Evolutionary conservation across 2,888 invertebrate genomes (phyloP).

Genomic region (Eilema depressum): DNA sequence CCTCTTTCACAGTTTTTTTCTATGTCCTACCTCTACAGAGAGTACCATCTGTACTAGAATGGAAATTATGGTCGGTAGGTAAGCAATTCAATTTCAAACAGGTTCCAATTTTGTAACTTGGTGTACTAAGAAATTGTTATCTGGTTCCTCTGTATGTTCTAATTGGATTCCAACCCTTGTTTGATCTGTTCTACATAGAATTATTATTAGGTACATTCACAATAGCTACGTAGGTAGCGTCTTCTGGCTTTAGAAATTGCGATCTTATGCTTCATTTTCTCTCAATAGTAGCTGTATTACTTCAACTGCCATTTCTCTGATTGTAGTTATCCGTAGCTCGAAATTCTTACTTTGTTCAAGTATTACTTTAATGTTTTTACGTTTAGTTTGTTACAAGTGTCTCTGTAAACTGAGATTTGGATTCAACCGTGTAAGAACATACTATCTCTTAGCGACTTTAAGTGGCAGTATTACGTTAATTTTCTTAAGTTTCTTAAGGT

Average conservation of each 20-base stretch:
- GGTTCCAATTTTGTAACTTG: not conserved
- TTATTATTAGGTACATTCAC: constrained; percentile 2
- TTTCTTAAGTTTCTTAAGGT: not conserved
- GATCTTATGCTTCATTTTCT: not conserved
- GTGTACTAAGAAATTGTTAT: not conserved
- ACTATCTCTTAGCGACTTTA: not conserved
- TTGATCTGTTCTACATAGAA: constrained; percentile 2
- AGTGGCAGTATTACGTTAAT: not conserved
- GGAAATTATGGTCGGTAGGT: not conserved
- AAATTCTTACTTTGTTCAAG: not conserved
- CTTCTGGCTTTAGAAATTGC: not conserved
- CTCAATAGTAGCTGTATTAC: not conserved
- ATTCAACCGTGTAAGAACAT: not conserved
- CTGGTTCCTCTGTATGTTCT: not conserved
- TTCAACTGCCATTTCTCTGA: constrained; percentile 19
- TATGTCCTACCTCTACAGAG: not conserved
- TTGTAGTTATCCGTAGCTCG: constrained; percentile 23
- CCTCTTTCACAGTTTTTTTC: too few species aligned
- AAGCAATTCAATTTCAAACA: not conserved
- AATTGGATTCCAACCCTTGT: constrained; percentile 7
- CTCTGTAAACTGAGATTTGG: not conserved
- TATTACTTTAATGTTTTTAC: not conserved
- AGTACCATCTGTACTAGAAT: not conserved
- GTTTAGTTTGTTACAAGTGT: not conserved
- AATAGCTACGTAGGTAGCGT: not conserved